A percentile compares a stretch with the other conserved stretches of the same genome.
These are phyloP conservation scores for Agriopis marginaria DNA, from an alignment of 2,888 invertebrate species.

Conservation along the genomic window DNA sequence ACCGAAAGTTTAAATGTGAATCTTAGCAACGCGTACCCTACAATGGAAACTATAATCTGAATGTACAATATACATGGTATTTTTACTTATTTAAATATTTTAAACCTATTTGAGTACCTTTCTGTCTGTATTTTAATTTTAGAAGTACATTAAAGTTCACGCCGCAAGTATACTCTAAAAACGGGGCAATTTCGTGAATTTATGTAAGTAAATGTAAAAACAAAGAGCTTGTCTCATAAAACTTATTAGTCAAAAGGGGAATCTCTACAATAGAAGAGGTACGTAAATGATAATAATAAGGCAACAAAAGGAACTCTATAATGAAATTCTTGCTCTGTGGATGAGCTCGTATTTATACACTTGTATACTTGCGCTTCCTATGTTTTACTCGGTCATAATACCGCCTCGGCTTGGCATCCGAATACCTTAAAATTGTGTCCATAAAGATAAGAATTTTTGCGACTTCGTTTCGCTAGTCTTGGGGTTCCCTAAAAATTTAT, in stretches of 20 bases:
- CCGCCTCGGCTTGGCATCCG: conserved; percentile 56
- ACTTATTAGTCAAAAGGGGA: conserved; percentile 30
- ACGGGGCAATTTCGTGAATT: conserved; percentile 21
- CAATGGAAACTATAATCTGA: no score
- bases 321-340: conserved; percentile 41
- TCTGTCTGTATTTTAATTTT: not conserved
- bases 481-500: conserved; percentile 69
- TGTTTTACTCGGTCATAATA: conserved; percentile 36
- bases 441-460: conserved; percentile 74
- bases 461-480: conserved; percentile 64
- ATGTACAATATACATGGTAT: no score
- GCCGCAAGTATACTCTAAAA: conserved; percentile 9
- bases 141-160: conserved; percentile 12
- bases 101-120: not conserved
- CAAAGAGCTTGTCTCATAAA: conserved; percentile 32
- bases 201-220: conserved; percentile 27
- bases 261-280: conserved; percentile 26
- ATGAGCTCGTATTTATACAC: conserved; percentile 47
- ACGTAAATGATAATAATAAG: conserved; percentile 41
- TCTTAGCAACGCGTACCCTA: no score
- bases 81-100: no score
- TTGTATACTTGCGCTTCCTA: conserved; percentile 23
- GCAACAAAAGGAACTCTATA: conserved; percentile 33
- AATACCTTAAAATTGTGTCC: conserved; percentile 70
- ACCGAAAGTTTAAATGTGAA: no score